Conservation (phyloP, 1,140 invertebrate species). For the Antheraea mylitta region DNA sequence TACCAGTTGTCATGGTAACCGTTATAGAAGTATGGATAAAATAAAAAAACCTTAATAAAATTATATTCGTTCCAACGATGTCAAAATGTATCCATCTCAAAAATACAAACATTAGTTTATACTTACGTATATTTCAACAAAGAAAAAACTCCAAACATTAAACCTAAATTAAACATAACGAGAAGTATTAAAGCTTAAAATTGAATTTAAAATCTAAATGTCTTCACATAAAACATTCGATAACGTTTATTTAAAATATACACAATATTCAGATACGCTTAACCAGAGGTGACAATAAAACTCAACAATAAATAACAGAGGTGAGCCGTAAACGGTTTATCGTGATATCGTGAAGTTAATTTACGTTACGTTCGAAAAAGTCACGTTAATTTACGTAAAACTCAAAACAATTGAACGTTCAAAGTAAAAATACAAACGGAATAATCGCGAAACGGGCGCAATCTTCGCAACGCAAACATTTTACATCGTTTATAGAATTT, state of each 20-base stretch:
- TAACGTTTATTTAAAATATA: slow-evolving; percentile 11
- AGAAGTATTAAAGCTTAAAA: background rate
- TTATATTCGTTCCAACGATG: too few relatives aligned
- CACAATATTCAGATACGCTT: slow-evolving; percentile 5
- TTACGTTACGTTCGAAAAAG: slow-evolving; percentile 24
- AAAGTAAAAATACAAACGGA: background rate
- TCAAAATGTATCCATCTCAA: too few relatives aligned
- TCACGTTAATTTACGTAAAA: slow-evolving; percentile 17
- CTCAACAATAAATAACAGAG: slow-evolving; percentile 27
- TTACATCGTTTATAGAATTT: slow-evolving; percentile 36
- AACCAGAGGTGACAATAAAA: slow-evolving; percentile 20
- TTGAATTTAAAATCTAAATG: slow-evolving; percentile 1
- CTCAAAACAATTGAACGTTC: slow-evolving; percentile 10
- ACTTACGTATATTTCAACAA: background rate
- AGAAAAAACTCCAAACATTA: background rate
- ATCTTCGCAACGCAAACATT: slow-evolving; percentile 32
- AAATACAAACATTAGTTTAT: too few relatives aligned
- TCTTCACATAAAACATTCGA: slow-evolving; percentile 9
- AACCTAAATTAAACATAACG: background rate
- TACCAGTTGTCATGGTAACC: too few relatives aligned
- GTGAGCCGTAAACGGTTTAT: slow-evolving; percentile 23
- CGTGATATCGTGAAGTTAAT: slow-evolving; percentile 25
- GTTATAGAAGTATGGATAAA: too few relatives aligned
- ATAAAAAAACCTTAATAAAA: too few relatives aligned
- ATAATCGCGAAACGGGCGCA: slow-evolving; percentile 22